Conservation (phyloP, 2,888 invertebrate species). For the Lypha dubia region DNA sequence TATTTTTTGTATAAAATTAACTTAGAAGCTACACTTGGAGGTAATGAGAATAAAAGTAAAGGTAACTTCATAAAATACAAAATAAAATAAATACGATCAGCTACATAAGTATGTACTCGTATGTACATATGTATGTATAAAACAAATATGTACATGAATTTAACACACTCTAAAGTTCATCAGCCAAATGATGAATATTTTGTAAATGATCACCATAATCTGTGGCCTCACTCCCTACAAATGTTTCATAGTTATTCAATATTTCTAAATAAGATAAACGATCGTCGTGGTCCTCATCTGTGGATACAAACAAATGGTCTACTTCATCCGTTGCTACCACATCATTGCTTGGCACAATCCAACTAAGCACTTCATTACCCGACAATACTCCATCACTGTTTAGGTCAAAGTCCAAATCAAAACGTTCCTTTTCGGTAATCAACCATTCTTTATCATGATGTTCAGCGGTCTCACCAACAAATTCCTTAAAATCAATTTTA, state of each 20-base stretch:
- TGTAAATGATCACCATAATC: slow-evolving; percentile 94
- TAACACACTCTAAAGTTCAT: slow-evolving; percentile 87
- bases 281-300: slow-evolving; percentile 94
- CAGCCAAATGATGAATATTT: slow-evolving; percentile 91
- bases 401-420: slow-evolving; percentile 92
- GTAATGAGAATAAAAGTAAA: slow-evolving; percentile 52
- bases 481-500: slow-evolving; percentile 89
- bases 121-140: too few species aligned
- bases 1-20: slow-evolving; percentile 17
- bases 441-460: slow-evolving; percentile 90
- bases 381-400: slow-evolving; percentile 92
- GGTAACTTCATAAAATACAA: slow-evolving; percentile 28
- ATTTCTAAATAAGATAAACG: slow-evolving; percentile 91
- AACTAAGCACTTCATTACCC: slow-evolving; percentile 91
- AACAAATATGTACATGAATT: slow-evolving; percentile 26
- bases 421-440: slow-evolving; percentile 90
- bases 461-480: slow-evolving; percentile 83
- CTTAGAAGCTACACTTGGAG: slow-evolving; percentile 54
- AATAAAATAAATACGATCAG: slow-evolving; percentile 35
- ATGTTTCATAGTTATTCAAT: slow-evolving; percentile 91
- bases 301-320: slow-evolving; percentile 92
- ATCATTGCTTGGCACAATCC: slow-evolving; percentile 95
- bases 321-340: slow-evolving; percentile 96
- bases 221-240: slow-evolving; percentile 96
- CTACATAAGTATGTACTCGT: slow-evolving; percentile 18